phyloP scores from a whole-genome alignment of 2,888 invertebrate genomes.

The Eugnorisma glareosa region DNA sequence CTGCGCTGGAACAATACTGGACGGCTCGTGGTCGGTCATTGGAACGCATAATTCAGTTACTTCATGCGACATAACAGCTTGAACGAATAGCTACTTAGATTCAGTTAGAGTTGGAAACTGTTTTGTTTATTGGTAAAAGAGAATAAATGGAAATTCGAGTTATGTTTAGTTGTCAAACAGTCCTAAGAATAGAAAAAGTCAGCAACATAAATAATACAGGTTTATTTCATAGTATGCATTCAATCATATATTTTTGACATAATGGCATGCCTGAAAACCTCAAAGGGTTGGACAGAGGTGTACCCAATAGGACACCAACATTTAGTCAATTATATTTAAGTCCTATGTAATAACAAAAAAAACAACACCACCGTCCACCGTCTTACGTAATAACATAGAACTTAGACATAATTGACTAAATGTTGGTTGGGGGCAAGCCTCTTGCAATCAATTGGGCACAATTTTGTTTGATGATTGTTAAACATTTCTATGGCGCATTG shows the following conservation, averaged over 20 bases:
- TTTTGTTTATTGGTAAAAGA: neutral
- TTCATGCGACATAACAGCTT: conserved; percentile 71
- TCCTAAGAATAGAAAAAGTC: neutral
- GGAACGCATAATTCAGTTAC: conserved; percentile 74
- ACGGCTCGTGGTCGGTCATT: conserved; percentile 71
- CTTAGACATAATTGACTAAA: no score
- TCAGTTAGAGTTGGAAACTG: neutral
- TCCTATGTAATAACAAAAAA: neutral
- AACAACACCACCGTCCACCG: no score
- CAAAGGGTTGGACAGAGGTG: neutral
- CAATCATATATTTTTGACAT: neutral
- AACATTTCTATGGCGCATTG: neutral
- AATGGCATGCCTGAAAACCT: neutral
- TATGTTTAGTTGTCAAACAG: neutral
- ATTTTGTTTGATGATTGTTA: no score
- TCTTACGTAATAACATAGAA: no score
- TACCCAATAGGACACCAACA: neutral
- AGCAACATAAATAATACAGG: neutral
- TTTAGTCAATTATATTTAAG: neutral
- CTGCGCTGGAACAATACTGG: conserved; percentile 80
- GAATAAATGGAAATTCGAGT: neutral
- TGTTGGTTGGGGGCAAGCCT: no score
- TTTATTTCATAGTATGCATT: neutral
- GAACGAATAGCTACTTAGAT: conserved; percentile 18
- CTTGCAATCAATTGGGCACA: no score